Percentiles rank a stretch among this genome's conserved stretches.
These are phyloP conservation scores for Chionodraco myersi DNA, from an alignment of 2,113 vertebrate genomes.

Conservation along the genomic window DNA sequence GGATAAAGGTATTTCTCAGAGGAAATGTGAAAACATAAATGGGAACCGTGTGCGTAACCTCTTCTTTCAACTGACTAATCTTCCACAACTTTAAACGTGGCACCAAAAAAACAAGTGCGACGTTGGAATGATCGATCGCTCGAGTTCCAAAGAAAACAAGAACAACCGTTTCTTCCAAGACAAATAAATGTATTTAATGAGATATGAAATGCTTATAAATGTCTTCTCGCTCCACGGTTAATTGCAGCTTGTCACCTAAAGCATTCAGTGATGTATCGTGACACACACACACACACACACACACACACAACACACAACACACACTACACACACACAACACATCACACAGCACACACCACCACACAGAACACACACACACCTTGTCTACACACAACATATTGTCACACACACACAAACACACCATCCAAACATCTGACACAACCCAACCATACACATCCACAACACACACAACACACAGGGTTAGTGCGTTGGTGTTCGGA, in stretches of 20 bases:
- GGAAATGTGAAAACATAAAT: not conserved
- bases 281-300: slow-evolving; percentile 43
- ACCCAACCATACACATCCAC: too few relatives aligned
- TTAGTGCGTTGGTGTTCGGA: too few relatives aligned
- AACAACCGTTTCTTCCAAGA: slow-evolving; percentile 60
- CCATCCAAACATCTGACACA: too few relatives aligned
- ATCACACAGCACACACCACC: too few relatives aligned
- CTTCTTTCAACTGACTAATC: not conserved
- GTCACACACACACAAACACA: too few relatives aligned
- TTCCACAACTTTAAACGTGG: slow-evolving; percentile 57
- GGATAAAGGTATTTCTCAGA: slow-evolving; percentile 1
- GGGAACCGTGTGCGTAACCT: slow-evolving; percentile 11
- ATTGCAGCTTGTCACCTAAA: slow-evolving; percentile 83
- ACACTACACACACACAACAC: not conserved
- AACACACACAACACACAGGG: too few relatives aligned
- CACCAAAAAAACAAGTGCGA: slow-evolving; percentile 50
- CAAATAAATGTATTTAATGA: slow-evolving; percentile 84
- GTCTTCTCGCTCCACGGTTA: slow-evolving; percentile 75
- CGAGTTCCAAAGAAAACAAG: slow-evolving; percentile 42
- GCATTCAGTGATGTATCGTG: slow-evolving; percentile 79
- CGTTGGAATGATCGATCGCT: slow-evolving; percentile 59
- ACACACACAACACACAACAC: slow-evolving; percentile 45
- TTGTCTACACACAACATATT: too few relatives aligned
- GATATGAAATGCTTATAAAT: slow-evolving; percentile 81
- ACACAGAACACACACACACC: too few relatives aligned